These are phyloP conservation scores for Coturnix japonica DNA, from an alignment of 2,113 vertebrate species.

Conservation along the genomic window DNA sequence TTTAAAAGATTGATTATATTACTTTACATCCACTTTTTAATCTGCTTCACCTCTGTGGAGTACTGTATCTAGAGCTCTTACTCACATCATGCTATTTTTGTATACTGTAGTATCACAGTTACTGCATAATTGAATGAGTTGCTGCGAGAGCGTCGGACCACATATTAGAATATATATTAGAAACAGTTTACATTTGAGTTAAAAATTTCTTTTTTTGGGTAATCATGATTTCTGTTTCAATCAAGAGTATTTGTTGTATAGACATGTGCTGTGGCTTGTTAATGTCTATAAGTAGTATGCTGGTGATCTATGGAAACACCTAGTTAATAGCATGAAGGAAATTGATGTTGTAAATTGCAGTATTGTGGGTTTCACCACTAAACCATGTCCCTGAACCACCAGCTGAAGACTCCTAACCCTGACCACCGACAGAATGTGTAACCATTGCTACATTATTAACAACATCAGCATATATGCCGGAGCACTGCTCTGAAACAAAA, in stretches of 20 bases:
- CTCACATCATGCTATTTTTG: fast-evolving
- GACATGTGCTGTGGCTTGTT: background rate
- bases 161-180: background rate
- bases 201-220: too few relatives aligned
- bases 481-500: too few relatives aligned
- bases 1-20: background rate
- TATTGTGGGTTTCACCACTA: background rate
- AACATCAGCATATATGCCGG: background rate
- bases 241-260: background rate
- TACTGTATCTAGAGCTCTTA: background rate
- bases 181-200: background rate
- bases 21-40: background rate
- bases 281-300: background rate
- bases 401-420: too few relatives aligned
- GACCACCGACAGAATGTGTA: too few relatives aligned
- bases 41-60: background rate
- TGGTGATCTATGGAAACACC: background rate
- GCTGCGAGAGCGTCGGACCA: too few relatives aligned
- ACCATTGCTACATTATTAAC: background rate
- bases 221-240: background rate
- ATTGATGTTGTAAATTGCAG: background rate
- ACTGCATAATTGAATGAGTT: background rate
- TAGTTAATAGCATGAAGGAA: background rate
- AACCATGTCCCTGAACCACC: too few relatives aligned
- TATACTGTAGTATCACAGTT: background rate